Evolutionary conservation across 2,113 vertebrate species (phyloP).

Genomic region (Atrichornis clamosus): DNA sequence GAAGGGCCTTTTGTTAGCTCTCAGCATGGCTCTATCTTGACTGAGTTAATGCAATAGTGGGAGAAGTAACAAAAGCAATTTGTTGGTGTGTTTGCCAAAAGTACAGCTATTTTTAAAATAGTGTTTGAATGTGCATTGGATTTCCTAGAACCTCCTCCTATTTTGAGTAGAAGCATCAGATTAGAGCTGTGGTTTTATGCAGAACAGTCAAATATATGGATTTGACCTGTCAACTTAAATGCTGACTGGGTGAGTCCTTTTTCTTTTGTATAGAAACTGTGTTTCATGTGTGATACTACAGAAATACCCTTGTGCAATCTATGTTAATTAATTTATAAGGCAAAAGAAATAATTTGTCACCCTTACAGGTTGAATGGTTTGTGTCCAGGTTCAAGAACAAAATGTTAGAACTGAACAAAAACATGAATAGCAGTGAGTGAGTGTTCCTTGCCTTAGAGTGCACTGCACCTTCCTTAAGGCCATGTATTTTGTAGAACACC

Average conservation of each 20-base stretch:
- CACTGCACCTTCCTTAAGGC: neutral
- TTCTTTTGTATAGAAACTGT: neutral
- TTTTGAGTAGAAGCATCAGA: neutral
- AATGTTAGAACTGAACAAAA: neutral
- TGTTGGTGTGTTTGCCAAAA: neutral
- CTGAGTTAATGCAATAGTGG: neutral
- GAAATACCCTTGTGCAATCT: neutral
- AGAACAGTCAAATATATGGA: neutral
- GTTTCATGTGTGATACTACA: neutral
- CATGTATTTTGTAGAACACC: neutral
- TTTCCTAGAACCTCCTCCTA: neutral
- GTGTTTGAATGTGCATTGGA: neutral
- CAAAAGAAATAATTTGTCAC: neutral
- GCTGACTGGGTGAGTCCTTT: neutral
- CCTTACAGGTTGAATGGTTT: neutral
- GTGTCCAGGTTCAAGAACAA: neutral
- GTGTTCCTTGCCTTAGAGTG: neutral
- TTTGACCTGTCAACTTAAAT: neutral
- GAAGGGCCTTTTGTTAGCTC: neutral
- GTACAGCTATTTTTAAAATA: slow-evolving; percentile 11
- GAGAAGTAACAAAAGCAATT: neutral
- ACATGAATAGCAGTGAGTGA: neutral
- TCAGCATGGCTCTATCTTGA: neutral
- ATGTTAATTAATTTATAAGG: neutral
- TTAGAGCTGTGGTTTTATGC: neutral